Conservation (phyloP, 2,797 vertebrate genomes). For the Heterohyrax brucei region DNA sequence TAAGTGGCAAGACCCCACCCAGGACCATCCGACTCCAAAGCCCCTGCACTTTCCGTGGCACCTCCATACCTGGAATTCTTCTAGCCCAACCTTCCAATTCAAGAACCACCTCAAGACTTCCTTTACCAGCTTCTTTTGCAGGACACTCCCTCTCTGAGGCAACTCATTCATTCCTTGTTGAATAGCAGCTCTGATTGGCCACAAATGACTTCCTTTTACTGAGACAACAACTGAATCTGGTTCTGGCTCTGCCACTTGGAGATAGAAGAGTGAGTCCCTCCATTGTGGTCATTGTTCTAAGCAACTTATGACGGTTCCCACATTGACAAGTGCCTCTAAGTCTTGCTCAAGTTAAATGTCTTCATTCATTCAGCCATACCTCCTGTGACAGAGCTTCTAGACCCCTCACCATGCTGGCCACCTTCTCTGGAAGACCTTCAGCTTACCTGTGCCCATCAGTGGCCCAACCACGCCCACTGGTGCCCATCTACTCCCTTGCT, state of each 20-base stretch:
- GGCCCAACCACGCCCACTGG: not conserved
- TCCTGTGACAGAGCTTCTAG: not conserved
- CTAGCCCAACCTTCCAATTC: not conserved
- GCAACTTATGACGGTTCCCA: not conserved
- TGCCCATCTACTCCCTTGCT: not conserved
- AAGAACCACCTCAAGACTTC: not conserved
- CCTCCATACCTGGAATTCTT: not conserved
- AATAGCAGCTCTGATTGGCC: not conserved
- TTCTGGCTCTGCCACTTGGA: not conserved
- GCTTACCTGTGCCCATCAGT: not conserved
- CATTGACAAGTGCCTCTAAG: not conserved
- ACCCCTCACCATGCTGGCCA: not conserved
- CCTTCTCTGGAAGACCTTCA: not conserved
- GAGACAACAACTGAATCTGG: not conserved
- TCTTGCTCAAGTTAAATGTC: not conserved
- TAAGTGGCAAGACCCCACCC: not conserved
- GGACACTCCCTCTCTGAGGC: not conserved
- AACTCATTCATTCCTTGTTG: not conserved
- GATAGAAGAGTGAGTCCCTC: not conserved
- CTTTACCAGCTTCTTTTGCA: not conserved
- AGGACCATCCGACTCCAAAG: not conserved
- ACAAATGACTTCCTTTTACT: not conserved
- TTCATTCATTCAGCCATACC: not conserved
- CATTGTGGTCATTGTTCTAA: no score
- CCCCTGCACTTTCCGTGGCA: not conserved